Percentiles rank a stretch among this genome's conserved stretches.
Conservation (phyloP, 1,140 invertebrate species). For the Monochamus saltuarius region DNA sequence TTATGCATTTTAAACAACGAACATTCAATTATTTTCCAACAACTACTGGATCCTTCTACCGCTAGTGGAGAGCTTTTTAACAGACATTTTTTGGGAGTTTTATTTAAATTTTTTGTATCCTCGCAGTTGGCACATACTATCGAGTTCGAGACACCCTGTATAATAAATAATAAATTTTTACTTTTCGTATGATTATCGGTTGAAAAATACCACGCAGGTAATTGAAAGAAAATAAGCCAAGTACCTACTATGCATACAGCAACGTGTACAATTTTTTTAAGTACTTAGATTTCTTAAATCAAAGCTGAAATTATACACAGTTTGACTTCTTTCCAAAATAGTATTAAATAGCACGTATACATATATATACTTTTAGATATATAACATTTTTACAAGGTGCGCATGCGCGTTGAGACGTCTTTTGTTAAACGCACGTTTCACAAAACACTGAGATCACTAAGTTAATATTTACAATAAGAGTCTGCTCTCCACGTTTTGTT, state of each 20-base stretch:
- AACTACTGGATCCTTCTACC: no score
- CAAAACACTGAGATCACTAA: constrained; percentile 44
- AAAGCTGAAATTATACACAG: constrained; percentile 7
- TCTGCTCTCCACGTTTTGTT: constrained; percentile 1
- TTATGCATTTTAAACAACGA: no score
- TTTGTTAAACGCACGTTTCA: constrained; percentile 26
- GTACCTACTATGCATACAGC: constrained; percentile 12
- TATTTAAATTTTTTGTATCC: no score
- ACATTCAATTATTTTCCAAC: no score
- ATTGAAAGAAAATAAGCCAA: constrained; percentile 20
- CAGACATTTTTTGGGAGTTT: no score
- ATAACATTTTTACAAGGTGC: constrained; percentile 44
- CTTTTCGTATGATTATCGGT: no score
- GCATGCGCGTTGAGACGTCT: not conserved
- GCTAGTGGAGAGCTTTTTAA: no score
- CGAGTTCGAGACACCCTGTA: no score
- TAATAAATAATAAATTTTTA: no score
- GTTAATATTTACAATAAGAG: constrained; percentile 14
- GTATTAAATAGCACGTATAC: constrained; percentile 39
- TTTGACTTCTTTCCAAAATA: not conserved
- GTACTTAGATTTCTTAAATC: not conserved
- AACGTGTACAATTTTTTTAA: not conserved
- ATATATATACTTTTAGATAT: constrained; percentile 40
- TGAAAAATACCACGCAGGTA: constrained; percentile 1
- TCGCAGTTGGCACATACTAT: no score